Base-by-base conservation (phyloP, 2,888 invertebrate species). In the Mesorhabditis sp. region DNA sequence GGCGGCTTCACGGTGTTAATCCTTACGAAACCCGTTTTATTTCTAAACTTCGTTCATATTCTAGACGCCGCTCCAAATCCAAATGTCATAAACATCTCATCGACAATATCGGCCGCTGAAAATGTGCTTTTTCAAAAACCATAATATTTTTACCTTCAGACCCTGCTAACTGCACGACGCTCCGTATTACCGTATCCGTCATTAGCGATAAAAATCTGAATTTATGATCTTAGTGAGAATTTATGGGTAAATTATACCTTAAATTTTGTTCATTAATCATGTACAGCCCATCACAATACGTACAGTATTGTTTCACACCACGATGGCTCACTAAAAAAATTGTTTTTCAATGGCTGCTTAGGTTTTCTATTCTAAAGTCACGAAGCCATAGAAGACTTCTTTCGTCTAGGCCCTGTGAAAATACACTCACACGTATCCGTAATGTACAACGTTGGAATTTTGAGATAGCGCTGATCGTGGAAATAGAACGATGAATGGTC, bases 401-500 rank as follows among this genome's bases (percentile, higher is more conserved):
- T 45, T 4, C 58, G 6, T 45, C 13, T n/a, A 64, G n/a, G 10
- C 4, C 10, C 4, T 3, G 3, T 43, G 10, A 6, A 67, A 45
- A 58, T n/a, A 67, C 4, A 66, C 75, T 73, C 7, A 78, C 78
- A 62, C 43, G 78, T 78, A 61, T 78, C 78, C 0, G 73, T 76
- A 44, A 78, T 67, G 61, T 78, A 76, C 28, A 74, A 71, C 2
- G 78, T 78, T 7, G 78, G 78, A 67, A 78, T 72, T 4, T 76
- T 72, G 43, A 65, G 45, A 5, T 72, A 66, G 58, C 72, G 71
- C 42, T 71, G 69, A 1, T 74, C 74, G 41, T 76, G 78, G 66
- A 78, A 78, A 65, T 74, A 78, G 45, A 78, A 78, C 4, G 76
- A 76, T 0, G 78, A 76, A 67, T 78, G 78, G 67, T 78, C 78